phyloP scores from a whole-genome alignment of 2,113 vertebrate species.

The Orcinus orca region DNA sequence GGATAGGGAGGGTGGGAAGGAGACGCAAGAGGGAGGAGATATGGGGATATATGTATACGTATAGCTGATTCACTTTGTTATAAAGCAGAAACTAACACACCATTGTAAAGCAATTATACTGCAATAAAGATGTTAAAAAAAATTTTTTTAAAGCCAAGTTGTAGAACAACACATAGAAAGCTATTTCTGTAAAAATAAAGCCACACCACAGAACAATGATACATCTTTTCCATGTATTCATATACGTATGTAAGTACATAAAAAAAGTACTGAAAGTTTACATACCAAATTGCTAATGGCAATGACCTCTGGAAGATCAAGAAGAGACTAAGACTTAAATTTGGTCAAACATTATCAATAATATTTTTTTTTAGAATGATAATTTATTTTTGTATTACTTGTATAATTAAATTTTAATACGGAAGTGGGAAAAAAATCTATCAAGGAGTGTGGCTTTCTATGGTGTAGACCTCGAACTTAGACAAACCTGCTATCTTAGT shows the following conservation, averaged over 20 bases:
- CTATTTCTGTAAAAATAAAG: background rate
- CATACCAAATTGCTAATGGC: background rate
- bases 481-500: background rate
- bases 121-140: no score
- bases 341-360: background rate
- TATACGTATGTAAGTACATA: background rate
- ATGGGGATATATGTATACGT: no score
- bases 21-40: no score
- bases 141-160: background rate
- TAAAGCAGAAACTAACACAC: no score
- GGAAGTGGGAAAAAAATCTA: background rate
- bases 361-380: background rate
- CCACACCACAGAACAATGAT: background rate
- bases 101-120: no score
- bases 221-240: background rate
- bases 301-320: background rate
- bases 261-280: background rate
- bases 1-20: no score
- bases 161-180: background rate
- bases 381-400: background rate
- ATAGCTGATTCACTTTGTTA: no score
- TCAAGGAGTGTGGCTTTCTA: background rate
- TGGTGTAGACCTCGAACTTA: background rate
- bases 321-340: background rate
- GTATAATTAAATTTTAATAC: slow-evolving; percentile 22